Evolutionary conservation across 2,888 invertebrate genomes (phyloP), one percentile per base, ranked within the genome.

Genomic region (Ernsta delagoae): DNA sequence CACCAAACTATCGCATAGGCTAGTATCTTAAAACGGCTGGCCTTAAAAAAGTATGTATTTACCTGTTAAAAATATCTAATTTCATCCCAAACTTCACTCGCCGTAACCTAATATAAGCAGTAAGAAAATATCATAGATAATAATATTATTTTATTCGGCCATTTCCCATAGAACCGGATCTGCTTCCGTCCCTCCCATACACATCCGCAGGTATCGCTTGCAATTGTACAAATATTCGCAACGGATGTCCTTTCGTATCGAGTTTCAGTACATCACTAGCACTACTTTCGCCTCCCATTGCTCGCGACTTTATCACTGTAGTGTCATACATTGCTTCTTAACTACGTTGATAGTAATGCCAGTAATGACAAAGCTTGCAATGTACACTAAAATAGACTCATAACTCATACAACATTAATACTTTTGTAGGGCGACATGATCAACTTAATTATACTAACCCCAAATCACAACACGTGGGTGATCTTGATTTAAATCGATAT

Each of bases 161-260:
- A 57, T 62, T 68, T 68, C 62, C 62, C 62, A 68, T 68, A 63
- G 62, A 57, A 68, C 61, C 61, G 68, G 68, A 68, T 62, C 68
- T 39, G 61, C 65, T 59, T 65, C 65, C 59, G 62, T 50, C 68
- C 68, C 68, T 56, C 56, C 50, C 65, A 11, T 43, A 62, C 62
- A 57, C 31, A 63, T 79, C 79, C 78, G 77, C 80, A 79, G 78
- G 80, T 83, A 82, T 78, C 77, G 75, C 70, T 69, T 63, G 71
- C 72, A 78, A 80, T 83, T 85, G 83, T 81, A 81, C 81, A 84
- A 84, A 85, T 82, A 83, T 79, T 79, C 75, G 79, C 79, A 71
- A 70, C 64, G 54, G 70, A 65, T 63, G 57, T 70, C 73, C 67
- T 65, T 67, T 48, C 59, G 71, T 74, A 76, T 82, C 77, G 11